Base-by-base conservation (phyloP, 2,888 invertebrate species). In the Linyphia triangularis region DNA sequence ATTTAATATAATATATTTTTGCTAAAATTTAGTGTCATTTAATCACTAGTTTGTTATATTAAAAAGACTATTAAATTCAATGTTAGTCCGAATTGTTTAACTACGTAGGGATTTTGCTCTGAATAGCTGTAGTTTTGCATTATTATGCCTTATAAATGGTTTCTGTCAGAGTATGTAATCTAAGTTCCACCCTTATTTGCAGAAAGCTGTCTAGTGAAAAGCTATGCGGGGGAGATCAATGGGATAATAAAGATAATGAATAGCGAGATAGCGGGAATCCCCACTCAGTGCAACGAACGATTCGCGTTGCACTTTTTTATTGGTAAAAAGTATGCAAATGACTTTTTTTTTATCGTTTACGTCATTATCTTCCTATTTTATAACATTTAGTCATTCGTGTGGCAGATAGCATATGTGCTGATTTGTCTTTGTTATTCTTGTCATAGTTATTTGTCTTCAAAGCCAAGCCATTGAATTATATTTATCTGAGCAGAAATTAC, bases 241-340 rank as follows among this genome's bases (percentile, higher is more conserved):
- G n/a, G n/a, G 51, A 51, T 51, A 51, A 51, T 51, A 51, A 51
- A 51, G 51, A 51, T 51, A 51, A 51, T n/a, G 51, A 51, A 51
- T n/a, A 16, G 51, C 51, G n/a, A 16, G 1, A 51, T n/a, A 13
- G n/a, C n/a, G n/a, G 9, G 51, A 51, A 16, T 51, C 51, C n/a
- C 51, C n/a, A 2, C 51, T 51, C 13, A 51, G 51, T 51, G 51
- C 51, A 51, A 51, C n/a, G 51, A n/a, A 51, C 51, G 6, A 51
- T 51, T 51, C 51, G 51, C 16, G 5, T 51, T 51, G 9, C 51
- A 16, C 51, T 51, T 10, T 51, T n/a, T 16, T 16, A 16, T n/a
- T 16, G 2, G 13, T 51, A 1, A 51, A 16, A 51, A 16, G n/a
- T 51, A 51, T 51, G 51, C 51, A 51, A 51, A 51, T 16, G 3